phyloP scores from a whole-genome alignment of 2,113 vertebrate species.

The Pelvicachromis taeniatus region DNA sequence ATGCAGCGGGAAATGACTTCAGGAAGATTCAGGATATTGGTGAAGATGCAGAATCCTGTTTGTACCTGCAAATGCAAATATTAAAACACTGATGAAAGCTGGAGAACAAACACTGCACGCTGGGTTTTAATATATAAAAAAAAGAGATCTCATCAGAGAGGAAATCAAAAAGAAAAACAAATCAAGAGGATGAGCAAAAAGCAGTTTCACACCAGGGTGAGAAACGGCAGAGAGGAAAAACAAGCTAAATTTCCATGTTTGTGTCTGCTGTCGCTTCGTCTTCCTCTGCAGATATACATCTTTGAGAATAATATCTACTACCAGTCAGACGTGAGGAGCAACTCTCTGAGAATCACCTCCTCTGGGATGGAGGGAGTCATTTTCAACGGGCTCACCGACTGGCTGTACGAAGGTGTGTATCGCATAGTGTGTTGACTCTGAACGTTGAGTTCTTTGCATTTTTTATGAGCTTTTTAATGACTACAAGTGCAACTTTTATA shows the following conservation, averaged over 20 bases:
- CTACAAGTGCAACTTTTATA: not conserved
- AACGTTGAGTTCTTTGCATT: not conserved
- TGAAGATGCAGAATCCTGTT: not conserved
- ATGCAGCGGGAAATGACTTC: not conserved
- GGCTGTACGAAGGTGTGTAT: constrained; percentile 89
- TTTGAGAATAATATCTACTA: constrained; percentile 99
- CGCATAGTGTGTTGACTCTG: not conserved
- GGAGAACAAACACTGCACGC: not conserved
- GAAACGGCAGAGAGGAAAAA: not conserved
- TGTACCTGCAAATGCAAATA: constrained; percentile 22
- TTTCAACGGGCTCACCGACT: constrained; percentile 93
- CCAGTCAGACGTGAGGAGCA: constrained; percentile 87
- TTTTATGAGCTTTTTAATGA: not conserved
- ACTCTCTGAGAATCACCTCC: constrained; percentile 89
- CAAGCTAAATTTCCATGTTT: not conserved
- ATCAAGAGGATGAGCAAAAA: not conserved
- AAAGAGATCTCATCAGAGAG: not conserved
- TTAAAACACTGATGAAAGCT: not conserved
- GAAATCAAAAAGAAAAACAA: not conserved
- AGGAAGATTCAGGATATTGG: not conserved
- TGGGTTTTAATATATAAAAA: not conserved
- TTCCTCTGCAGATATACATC: constrained; percentile 83
- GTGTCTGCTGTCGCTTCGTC: not conserved
- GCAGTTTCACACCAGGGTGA: not conserved
- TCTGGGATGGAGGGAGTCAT: constrained; percentile 90